Percentiles rank a stretch among this genome's conserved stretches.
phyloP scores from a whole-genome alignment of 2,888 invertebrate genomes.

The Acronicta psi region DNA sequence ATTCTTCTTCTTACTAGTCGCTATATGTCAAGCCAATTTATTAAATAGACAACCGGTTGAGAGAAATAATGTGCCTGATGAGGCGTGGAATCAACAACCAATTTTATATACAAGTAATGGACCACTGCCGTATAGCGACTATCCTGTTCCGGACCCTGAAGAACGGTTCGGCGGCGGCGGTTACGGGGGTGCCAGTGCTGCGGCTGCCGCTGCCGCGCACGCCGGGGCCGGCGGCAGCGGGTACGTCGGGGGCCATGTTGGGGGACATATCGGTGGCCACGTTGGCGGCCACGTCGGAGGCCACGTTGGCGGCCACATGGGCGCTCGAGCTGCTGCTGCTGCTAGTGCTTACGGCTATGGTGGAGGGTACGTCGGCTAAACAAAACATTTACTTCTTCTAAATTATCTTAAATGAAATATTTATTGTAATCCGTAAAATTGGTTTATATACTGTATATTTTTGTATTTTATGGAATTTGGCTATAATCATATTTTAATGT shows the following conservation, averaged over 20 bases:
- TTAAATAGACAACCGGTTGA: constrained; percentile 22
- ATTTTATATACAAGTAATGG: background rate
- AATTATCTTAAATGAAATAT: constrained; percentile 6
- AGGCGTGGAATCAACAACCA: background rate
- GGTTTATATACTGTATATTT: constrained; percentile 6
- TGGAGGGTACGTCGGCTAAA: background rate
- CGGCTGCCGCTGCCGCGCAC: background rate
- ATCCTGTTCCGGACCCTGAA: constrained; percentile 2
- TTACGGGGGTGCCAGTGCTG: background rate
- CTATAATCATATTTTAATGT: constrained; percentile 10
- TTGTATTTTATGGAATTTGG: constrained; percentile 3
- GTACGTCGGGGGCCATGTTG: constrained; percentile 13
- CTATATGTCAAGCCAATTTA: constrained; percentile 19
- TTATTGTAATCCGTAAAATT: constrained; percentile 4
- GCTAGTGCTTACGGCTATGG: constrained; percentile 1
- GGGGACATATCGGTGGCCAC: constrained; percentile 11
- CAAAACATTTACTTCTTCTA: background rate
- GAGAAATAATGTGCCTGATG: constrained; percentile 14
- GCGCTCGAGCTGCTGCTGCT: background rate
- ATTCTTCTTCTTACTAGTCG: constrained; percentile 15
- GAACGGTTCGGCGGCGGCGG: constrained; percentile 27
- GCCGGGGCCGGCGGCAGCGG: constrained; percentile 6
- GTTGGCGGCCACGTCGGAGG: constrained; percentile 2
- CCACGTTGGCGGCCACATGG: background rate
- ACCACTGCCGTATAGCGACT: background rate